phyloP scores from a whole-genome alignment of 2,113 vertebrate species.

The Typhlomys cinereus region DNA sequence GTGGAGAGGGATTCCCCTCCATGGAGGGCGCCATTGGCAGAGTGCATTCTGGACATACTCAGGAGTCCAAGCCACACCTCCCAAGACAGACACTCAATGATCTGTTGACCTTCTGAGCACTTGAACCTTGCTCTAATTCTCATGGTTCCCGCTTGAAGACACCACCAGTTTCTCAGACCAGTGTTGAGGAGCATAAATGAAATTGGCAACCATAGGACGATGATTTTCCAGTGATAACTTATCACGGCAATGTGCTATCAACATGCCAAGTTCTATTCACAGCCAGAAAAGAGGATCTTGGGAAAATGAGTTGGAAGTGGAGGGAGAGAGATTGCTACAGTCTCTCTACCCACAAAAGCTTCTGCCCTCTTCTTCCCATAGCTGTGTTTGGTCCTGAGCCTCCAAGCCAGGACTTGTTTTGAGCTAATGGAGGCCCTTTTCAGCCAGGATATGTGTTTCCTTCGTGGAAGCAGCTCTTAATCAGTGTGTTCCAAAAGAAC shows the following conservation, averaged over 20 bases:
- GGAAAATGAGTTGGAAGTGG: constrained; percentile 52
- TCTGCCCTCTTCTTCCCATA: neutral
- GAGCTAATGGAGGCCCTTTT: constrained; percentile 57
- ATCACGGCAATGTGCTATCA: constrained; percentile 52
- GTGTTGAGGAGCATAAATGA: constrained; percentile 33
- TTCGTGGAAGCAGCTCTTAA: constrained; percentile 43
- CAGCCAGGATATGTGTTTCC: constrained; percentile 44
- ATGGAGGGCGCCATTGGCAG: neutral
- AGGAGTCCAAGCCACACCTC: neutral
- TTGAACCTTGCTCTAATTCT: neutral
- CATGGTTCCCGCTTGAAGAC: neutral
- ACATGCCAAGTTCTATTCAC: constrained; percentile 67
- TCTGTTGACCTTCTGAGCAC: neutral
- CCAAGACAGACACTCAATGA: neutral
- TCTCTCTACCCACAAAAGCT: constrained; percentile 37
- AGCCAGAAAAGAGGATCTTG: constrained; percentile 26
- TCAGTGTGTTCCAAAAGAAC: constrained; percentile 53
- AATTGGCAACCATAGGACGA: constrained; percentile 51
- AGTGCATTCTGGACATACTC: neutral
- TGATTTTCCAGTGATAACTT: constrained; percentile 75
- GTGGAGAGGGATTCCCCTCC: constrained; percentile 15
- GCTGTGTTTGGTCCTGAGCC: neutral
- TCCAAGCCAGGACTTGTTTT: constrained; percentile 61
- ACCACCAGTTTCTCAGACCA: neutral
- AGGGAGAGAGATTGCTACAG: neutral